These are phyloP conservation scores for Melitaea athalia DNA, from an alignment of 2,888 invertebrate species.

Conservation along the genomic window DNA sequence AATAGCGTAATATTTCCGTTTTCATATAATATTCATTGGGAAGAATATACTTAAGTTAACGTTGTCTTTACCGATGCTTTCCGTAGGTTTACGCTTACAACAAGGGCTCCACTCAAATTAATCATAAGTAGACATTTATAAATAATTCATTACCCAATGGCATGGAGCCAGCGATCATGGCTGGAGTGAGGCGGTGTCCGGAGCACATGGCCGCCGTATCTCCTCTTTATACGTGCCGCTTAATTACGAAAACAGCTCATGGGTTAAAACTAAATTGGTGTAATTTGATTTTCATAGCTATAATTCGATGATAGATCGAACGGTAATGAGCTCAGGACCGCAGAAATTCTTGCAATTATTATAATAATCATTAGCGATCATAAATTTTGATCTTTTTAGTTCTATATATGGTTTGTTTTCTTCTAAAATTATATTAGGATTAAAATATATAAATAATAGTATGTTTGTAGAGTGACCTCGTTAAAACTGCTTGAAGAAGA, in stretches of 20 bases:
- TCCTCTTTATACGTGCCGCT: slow-evolving; percentile 42
- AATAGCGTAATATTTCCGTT: neutral
- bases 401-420: neutral
- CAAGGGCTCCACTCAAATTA: slow-evolving; percentile 33
- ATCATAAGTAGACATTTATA: slow-evolving; percentile 42
- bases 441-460: too few species aligned
- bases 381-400: neutral
- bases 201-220: slow-evolving; percentile 65
- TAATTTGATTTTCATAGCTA: slow-evolving; percentile 35
- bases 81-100: neutral
- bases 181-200: slow-evolving; percentile 46
- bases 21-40: neutral
- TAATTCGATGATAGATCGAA: slow-evolving; percentile 20
- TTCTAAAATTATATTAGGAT: neutral
- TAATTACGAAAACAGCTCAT: slow-evolving; percentile 40
- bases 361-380: slow-evolving; percentile 5
- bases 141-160: slow-evolving; percentile 50
- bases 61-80: neutral
- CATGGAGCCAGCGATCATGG: slow-evolving; percentile 57
- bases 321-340: slow-evolving; percentile 32
- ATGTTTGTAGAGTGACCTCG: too few species aligned
- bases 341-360: slow-evolving; percentile 20
- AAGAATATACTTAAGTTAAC: neutral
- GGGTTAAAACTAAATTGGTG: slow-evolving; percentile 40
- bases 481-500: too few species aligned